These are phyloP conservation scores for Tortricodes alternella DNA, from an alignment of 2,888 invertebrate genomes.

Conservation along the genomic window DNA sequence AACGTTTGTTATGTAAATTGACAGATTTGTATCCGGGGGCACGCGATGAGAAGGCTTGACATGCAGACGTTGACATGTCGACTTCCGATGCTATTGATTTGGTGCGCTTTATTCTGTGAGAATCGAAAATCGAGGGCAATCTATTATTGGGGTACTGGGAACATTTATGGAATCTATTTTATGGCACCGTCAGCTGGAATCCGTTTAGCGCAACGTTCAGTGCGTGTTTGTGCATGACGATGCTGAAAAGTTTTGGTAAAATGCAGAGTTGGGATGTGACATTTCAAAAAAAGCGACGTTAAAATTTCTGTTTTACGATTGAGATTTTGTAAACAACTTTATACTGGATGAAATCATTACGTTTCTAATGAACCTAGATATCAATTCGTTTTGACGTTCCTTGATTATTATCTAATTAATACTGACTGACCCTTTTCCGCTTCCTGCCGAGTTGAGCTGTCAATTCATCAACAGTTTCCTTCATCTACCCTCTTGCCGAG, in stretches of 20 bases:
- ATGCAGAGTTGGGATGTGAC: not conserved
- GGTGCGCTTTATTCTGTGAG: conserved; percentile 7
- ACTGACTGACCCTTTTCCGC: conserved; percentile 17
- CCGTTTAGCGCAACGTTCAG: not conserved
- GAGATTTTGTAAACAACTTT: not conserved
- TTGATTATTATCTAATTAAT: conserved; percentile 22
- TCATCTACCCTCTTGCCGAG: not conserved
- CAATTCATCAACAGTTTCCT: not conserved
- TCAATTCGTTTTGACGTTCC: conserved; percentile 18
- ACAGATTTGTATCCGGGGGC: conserved; percentile 30
- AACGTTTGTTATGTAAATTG: conserved; percentile 33
- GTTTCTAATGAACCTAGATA: conserved; percentile 2
- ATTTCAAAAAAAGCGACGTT: not conserved
- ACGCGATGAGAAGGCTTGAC: conserved; percentile 20
- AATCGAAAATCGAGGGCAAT: conserved; percentile 14
- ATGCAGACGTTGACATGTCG: conserved; percentile 21
- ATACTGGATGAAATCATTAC: not conserved
- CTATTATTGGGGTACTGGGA: conserved; percentile 6
- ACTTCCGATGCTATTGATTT: conserved; percentile 21
- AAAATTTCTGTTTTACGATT: not conserved
- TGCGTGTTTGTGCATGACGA: not conserved
- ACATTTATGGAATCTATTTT: conserved; percentile 20
- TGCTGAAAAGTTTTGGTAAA: not conserved
- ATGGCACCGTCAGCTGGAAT: conserved; percentile 4
- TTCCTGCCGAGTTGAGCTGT: not conserved